Percentiles rank a stretch among this genome's conserved stretches.
Evolutionary conservation across 2,113 vertebrate species (phyloP).

Genomic region (Rhegmatorhina hoffmannsi): DNA sequence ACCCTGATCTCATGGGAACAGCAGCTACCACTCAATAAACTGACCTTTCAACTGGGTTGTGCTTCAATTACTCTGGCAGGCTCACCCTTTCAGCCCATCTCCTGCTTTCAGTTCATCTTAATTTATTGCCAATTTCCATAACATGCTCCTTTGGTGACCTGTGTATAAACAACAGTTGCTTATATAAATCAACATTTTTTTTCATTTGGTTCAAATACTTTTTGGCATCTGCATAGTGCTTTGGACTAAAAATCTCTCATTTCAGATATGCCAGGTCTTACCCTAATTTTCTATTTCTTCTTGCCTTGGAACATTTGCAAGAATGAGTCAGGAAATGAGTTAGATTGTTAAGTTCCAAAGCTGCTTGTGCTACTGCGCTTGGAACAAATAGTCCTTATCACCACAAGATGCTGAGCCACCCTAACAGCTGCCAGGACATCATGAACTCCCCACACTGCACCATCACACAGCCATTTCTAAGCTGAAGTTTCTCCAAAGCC

Average conservation of each 20-base stretch:
- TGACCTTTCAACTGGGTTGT: slow-evolving; percentile 19
- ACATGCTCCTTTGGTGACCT: slow-evolving; percentile 18
- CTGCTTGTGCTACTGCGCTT: background rate
- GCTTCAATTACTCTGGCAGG: slow-evolving; percentile 9
- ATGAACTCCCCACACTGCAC: background rate
- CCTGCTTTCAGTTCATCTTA: slow-evolving; percentile 12
- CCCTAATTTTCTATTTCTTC: background rate
- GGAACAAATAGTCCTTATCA: background rate
- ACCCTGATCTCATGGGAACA: slow-evolving; percentile 9
- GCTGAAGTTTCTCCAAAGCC: background rate
- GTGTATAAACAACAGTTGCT: slow-evolving; percentile 5
- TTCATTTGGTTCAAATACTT: background rate
- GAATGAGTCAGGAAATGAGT: background rate
- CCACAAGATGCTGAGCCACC: background rate
- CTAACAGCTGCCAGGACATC: background rate
- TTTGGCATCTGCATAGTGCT: background rate
- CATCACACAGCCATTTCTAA: background rate
- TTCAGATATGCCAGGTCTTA: background rate
- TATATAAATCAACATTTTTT: background rate
- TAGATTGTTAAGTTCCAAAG: background rate
- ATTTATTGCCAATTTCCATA: slow-evolving; percentile 51
- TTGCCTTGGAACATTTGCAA: background rate
- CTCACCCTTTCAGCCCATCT: slow-evolving; percentile 32
- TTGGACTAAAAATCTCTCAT: background rate
- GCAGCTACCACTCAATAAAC: background rate